Base-by-base conservation (phyloP, 2,797 vertebrate species). In the Enteromius paludinosus region DNA sequence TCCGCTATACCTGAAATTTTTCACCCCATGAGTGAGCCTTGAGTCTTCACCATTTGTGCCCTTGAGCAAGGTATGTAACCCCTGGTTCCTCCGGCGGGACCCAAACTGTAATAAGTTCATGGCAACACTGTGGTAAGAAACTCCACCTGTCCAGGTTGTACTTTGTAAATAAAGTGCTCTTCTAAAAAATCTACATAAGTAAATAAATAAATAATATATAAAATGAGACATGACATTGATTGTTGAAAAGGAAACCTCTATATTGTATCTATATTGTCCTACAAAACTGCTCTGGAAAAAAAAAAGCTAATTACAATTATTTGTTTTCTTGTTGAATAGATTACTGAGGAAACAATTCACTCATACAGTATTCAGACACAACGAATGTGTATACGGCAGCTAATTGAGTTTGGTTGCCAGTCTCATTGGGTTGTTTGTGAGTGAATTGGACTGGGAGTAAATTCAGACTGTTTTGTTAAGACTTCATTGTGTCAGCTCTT, bases 401-500 rank as follows among this genome's bases (percentile, higher is more conserved):
- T 35, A 23, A 73, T 56, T 73, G 49, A 61, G n/a, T 43, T 61
- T 61, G 35, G 2, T 38, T 74, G 52, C 20, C 33, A 56, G 71
- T 74, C 30, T 56, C 71, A 41, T 5, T 25, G 54, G n/a, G 14
- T 75, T 61, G 17, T 75, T 28, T 61, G 72, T 61, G 33, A 23
- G 71, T 25, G 54, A 15, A 75, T 11, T 75, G 52, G 72, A 8
- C 43, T 47, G 68, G 30, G 30, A 33, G 18, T n/a, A 30, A 73
- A 54, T 78, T 70, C 76, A 84, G 86, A 82, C 41, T 65, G 70
- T 87, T 83, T 89, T 86, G 52, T 90, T 79, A 77, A 81, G 82
- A 79, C 73, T 83, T 89, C 86, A 88, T 92, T 73, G 90, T 85
- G 92, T 94, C 93, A 93, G 92, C 92, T 92, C 90, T 93, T 93